These are phyloP conservation scores for Drosophila helvetica DNA, from an alignment of 2,888 invertebrate species.

Conservation along the genomic window DNA sequence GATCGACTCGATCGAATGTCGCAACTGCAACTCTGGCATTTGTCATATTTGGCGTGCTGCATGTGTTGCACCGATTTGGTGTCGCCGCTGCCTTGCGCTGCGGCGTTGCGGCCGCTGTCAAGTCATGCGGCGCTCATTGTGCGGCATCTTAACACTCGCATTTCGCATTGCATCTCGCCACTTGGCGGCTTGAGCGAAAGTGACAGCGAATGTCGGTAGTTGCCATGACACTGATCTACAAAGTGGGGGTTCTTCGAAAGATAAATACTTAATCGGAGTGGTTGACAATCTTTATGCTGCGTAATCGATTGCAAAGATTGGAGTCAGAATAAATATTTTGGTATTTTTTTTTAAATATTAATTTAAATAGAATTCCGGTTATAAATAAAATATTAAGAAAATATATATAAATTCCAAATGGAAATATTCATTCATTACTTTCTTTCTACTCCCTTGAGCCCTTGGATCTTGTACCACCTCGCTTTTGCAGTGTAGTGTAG, in stretches of 20 bases:
- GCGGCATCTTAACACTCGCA: conserved; percentile 61
- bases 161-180: conserved; percentile 45
- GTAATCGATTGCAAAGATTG: no score
- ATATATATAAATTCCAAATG: no score
- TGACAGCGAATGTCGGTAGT: conserved; percentile 57
- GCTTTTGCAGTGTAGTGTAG: conserved; percentile 33
- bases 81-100: conserved; percentile 29
- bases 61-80: conserved; percentile 67
- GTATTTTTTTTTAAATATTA: neutral
- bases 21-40: conserved; percentile 71
- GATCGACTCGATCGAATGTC: conserved; percentile 56
- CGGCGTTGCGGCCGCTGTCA: conserved; percentile 47
- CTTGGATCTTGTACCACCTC: no score
- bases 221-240: conserved; percentile 57
- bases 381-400: no score
- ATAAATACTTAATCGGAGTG: neutral
- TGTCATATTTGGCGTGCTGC: conserved; percentile 75
- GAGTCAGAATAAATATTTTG: neutral
- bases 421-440: no score
- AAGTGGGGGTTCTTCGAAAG: neutral
- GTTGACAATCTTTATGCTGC: no score
- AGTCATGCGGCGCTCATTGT: conserved; percentile 49
- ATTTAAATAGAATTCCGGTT: no score
- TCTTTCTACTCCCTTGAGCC: no score
- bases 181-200: conserved; percentile 68